phyloP scores from a whole-genome alignment of 2,888 invertebrate species.

The Drosophila paranaensis region DNA sequence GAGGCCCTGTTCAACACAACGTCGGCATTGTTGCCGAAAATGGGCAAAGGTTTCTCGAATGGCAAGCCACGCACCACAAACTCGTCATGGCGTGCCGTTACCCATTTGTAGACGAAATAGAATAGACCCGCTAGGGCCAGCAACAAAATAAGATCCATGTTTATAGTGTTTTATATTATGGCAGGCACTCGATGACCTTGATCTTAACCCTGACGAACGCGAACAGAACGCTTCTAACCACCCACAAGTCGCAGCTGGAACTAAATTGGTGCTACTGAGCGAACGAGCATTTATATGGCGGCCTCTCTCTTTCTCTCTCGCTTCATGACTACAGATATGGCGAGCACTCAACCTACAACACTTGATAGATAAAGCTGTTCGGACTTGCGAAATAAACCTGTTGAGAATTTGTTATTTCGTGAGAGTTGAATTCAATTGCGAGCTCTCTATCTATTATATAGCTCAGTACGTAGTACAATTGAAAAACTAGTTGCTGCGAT shows the following conservation, averaged over 20 bases:
- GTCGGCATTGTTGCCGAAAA: conserved; percentile 60
- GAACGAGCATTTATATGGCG: conserved; percentile 15
- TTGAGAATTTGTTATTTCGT: conserved; percentile 1
- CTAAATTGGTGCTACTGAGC: conserved; percentile 5
- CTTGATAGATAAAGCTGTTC: conserved; percentile 10
- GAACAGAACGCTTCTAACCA: not conserved
- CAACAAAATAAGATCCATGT: conserved; percentile 31
- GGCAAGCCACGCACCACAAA: conserved; percentile 66
- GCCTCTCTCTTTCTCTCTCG: conserved; percentile 1
- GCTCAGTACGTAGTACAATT: not conserved
- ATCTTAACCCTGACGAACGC: not conserved
- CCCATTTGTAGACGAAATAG: conserved; percentile 64
- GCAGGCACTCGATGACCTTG: conserved; percentile 1
- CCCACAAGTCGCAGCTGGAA: not conserved
- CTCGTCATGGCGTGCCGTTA: conserved; percentile 50
- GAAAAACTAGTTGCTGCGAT: not conserved
- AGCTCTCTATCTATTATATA: not conserved
- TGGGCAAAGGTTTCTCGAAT: conserved; percentile 68
- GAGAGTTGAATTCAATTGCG: not conserved
- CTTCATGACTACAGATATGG: not conserved
- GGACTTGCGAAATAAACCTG: not conserved
- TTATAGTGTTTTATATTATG: not conserved
- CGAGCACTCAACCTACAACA: not conserved
- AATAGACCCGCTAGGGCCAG: conserved; percentile 36
- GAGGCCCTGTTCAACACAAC: conserved; percentile 37